Evolutionary conservation across 92 coral and sea anemone genomes (phyloP).

Genomic region (Phenganax subtilis): DNA sequence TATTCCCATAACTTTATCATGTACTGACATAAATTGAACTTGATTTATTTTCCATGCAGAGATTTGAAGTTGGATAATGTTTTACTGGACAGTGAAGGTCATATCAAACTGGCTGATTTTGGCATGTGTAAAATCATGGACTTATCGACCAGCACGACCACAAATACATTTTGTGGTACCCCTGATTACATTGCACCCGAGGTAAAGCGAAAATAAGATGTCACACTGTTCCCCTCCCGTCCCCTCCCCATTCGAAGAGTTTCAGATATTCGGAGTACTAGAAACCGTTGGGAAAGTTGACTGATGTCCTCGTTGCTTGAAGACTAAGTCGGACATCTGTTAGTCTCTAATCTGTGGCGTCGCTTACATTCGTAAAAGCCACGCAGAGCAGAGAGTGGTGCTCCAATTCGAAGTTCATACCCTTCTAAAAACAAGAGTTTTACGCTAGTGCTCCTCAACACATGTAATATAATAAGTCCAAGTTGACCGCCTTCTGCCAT

Average conservation of each 20-base stretch:
- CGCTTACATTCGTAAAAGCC: too few species aligned
- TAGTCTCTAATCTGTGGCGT: too few species aligned
- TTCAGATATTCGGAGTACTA: too few species aligned
- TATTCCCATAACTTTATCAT: not conserved
- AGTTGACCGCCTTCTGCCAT: too few species aligned
- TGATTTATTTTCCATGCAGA: constrained; percentile 46
- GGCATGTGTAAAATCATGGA: constrained; percentile 87
- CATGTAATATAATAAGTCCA: not conserved
- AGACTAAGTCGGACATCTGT: too few species aligned
- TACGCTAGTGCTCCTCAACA: not conserved
- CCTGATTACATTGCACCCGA: constrained; percentile 99
- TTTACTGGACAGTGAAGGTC: constrained; percentile 83
- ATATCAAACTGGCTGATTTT: constrained; percentile 88
- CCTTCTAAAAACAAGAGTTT: too few species aligned
- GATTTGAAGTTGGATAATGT: constrained; percentile 95
- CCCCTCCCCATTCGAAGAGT: too few species aligned
- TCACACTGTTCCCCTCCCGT: not conserved
- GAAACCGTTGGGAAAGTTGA: too few species aligned
- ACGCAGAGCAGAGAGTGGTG: too few species aligned
- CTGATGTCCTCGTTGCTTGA: too few species aligned
- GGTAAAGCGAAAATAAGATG: constrained; percentile 44
- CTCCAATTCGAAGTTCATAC: too few species aligned
- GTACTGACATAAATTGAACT: not conserved
- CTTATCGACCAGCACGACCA: constrained; percentile 66
- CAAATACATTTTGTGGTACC: constrained; percentile 93